Evolutionary conservation across 1,140 invertebrate species (phyloP).

Genomic region (Helicoverpa zea): DNA sequence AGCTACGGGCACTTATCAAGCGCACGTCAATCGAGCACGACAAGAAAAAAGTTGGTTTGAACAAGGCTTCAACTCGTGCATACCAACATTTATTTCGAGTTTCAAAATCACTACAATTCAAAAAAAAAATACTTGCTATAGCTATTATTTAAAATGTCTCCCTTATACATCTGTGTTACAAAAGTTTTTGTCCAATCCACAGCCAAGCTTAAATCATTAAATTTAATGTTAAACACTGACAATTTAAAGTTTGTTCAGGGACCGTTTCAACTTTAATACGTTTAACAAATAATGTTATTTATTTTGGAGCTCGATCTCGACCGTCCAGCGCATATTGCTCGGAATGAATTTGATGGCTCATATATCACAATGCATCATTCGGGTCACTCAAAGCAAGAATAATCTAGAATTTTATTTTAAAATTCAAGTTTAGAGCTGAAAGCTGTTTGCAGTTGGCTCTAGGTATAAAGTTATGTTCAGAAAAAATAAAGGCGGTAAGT

Average conservation of each 20-base stretch:
- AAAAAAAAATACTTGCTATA: too few relatives aligned
- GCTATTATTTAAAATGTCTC: neutral
- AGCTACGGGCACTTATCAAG: too few relatives aligned
- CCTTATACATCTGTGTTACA: conserved; percentile 5
- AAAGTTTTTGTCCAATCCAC: conserved; percentile 6
- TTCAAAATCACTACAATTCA: too few relatives aligned
- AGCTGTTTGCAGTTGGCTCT: neutral
- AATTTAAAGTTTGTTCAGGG: conserved; percentile 37
- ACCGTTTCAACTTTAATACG: conserved; percentile 11
- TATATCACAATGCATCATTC: conserved; percentile 31
- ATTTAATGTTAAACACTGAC: conserved; percentile 23
- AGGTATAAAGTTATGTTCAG: neutral
- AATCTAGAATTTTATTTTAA: conserved; percentile 4
- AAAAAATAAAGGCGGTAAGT: neutral
- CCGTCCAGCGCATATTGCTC: neutral
- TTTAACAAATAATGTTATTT: conserved; percentile 22
- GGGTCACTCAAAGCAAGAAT: neutral
- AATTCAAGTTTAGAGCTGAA: neutral
- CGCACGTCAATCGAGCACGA: too few relatives aligned
- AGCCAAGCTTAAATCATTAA: conserved; percentile 20
- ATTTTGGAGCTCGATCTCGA: neutral
- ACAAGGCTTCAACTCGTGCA: too few relatives aligned
- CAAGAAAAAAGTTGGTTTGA: too few relatives aligned
- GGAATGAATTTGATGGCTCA: conserved; percentile 20
- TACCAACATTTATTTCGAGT: too few relatives aligned